Evolutionary conservation across 2,113 vertebrate genomes (phyloP).

Genomic region (Bubo blakistoni): DNA sequence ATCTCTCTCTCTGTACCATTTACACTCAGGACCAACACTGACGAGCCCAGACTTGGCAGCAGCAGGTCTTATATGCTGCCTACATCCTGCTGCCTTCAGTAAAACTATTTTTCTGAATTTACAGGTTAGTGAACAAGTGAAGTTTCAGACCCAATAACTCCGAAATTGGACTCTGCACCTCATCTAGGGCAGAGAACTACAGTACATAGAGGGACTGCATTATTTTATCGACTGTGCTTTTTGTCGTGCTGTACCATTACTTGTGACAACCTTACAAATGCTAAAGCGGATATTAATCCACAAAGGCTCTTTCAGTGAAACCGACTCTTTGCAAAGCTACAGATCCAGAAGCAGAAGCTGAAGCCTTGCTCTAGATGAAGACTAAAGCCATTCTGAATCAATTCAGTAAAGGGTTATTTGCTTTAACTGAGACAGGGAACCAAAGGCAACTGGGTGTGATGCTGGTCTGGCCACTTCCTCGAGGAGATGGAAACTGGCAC

Average conservation of each 20-base stretch:
- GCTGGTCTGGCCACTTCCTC: background rate
- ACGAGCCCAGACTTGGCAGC: fast-evolving
- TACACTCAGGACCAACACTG: background rate
- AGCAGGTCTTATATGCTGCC: background rate
- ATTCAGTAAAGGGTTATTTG: background rate
- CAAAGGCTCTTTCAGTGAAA: background rate
- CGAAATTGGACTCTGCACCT: background rate
- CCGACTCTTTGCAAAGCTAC: background rate
- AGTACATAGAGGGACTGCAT: background rate
- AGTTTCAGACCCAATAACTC: background rate
- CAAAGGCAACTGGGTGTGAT: background rate
- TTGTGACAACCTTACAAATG: background rate
- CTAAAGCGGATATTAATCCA: background rate
- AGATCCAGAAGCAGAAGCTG: background rate
- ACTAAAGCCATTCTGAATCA: background rate
- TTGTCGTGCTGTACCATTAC: background rate
- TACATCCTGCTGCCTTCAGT: background rate
- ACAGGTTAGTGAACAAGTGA: background rate
- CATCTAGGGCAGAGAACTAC: background rate
- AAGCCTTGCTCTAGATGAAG: background rate
- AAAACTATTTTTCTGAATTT: background rate
- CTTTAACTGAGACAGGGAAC: background rate
- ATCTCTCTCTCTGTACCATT: background rate
- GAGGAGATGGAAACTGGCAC: background rate
- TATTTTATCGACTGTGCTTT: background rate